Base-by-base conservation (phyloP, 1,140 invertebrate species). In the Drosophila ogumai region DNA sequence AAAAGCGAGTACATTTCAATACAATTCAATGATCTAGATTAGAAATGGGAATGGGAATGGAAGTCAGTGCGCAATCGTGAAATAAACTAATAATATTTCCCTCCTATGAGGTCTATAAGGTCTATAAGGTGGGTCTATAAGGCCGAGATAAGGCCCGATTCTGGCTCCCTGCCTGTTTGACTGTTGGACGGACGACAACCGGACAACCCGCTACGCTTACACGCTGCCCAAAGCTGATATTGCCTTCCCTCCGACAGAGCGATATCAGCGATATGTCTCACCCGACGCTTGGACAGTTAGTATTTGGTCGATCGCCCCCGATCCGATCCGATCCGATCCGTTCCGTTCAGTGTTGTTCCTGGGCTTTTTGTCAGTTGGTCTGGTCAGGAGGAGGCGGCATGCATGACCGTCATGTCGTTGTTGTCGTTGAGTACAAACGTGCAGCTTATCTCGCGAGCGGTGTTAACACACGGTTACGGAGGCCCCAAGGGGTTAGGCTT, bases 191-290 rank as follows among this genome's bases (percentile, higher is more conserved):
- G n/a, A n/a, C 22, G 68, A 72, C 68, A 72, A 69, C 64, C 64
- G 75, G 68, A 72, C 68, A 72, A 69, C 64, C 49, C 28, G 66
- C 64, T 15, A 67, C 65, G 56, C 34, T 78, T 78, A 78, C 74
- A 78, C 75, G 75, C 75, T 71, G 41, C 65, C 38, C 75, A 66
- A 69, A 71, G 43, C 75, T 78, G 74, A 78, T 55, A 55, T 56
- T 61, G 64, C 64, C 36, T 36, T 34, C 43, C 34, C n/a, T 28
- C 13, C 17, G 12, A 9, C 28, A 13, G n/a, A 12, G n/a, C 77
- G 50, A n/a, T 87, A 86, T 86, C 82, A 73, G 71, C 79, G 63
- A 86, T 79, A 82, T 86, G 84, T 87, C 82, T 87, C 75, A 71
- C 82, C 65, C 34, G 61, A 31, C 13, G 41, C 55, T 31, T 38